A percentile compares a stretch with the other conserved stretches of the same genome.
phyloP scores from a whole-genome alignment of 2,113 vertebrate species.

The Balaenoptera acutorostrata region DNA sequence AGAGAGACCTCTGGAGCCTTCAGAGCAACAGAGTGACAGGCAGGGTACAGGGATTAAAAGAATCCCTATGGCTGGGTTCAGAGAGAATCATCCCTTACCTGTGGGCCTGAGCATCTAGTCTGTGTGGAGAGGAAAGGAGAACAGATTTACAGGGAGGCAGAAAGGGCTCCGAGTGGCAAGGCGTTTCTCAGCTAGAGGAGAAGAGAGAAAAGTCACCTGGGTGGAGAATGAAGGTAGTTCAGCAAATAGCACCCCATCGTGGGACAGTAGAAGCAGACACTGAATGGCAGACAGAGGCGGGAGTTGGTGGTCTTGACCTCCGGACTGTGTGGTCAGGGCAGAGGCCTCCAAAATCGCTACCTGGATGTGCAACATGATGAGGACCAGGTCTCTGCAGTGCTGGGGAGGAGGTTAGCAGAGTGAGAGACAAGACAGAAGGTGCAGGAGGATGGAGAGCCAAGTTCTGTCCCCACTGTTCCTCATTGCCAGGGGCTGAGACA shows the following conservation, averaged over 20 bases:
- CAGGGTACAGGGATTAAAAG: neutral
- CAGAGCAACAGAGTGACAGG: no score
- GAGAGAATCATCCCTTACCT: no score
- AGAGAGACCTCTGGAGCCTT: neutral
- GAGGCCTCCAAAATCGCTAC: neutral
- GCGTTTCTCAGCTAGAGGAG: no score
- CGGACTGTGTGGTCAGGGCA: accelerated
- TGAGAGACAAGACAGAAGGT: accelerated
- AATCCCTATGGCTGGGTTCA: neutral
- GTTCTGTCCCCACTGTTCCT: accelerated
- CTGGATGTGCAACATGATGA: accelerated
- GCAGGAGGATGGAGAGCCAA: accelerated
- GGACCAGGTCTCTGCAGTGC: accelerated
- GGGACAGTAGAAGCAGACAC: accelerated
- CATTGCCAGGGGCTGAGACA: accelerated
- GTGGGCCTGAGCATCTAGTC: no score
- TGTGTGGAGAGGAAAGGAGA: no score
- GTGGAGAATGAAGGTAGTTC: neutral
- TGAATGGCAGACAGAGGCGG: no score
- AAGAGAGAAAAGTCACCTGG: accelerated
- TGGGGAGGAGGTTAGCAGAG: neutral
- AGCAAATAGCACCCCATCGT: no score
- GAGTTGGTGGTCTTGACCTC: neutral
- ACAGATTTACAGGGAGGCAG: neutral
- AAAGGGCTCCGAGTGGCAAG: neutral